These are phyloP conservation scores for Sciaenops ocellatus DNA, from an alignment of 2,797 vertebrate species.

Conservation along the genomic window DNA sequence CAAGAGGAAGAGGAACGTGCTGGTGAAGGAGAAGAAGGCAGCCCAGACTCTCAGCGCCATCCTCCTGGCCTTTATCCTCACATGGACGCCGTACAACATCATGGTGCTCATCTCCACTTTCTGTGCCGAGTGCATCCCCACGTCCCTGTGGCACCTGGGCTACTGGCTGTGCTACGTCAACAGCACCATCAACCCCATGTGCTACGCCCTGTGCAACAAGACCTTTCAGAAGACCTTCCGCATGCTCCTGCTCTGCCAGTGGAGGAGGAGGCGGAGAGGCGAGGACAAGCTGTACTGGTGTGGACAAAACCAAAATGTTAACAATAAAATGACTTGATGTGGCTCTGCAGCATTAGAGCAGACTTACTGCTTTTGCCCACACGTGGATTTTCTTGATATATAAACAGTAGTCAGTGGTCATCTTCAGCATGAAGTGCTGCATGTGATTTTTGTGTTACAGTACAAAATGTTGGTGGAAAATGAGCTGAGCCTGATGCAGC, in stretches of 20 bases:
- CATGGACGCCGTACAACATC: conserved; percentile 99
- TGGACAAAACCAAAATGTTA: conserved; percentile 84
- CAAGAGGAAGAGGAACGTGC: conserved; percentile 97
- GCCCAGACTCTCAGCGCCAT: conserved; percentile 98
- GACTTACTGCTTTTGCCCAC: conserved; percentile 4
- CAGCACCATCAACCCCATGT: conserved; percentile 98
- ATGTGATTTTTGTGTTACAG: conserved; percentile 51
- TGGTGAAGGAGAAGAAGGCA: conserved; percentile 98
- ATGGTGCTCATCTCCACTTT: conserved; percentile 99
- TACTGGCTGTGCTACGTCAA: conserved; percentile 99
- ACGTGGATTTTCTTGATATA: conserved; percentile 20
- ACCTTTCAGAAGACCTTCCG: conserved; percentile 99
- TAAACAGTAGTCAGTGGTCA: conserved; percentile 28
- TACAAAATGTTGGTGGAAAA: conserved; percentile 39
- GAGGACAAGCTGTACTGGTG: conserved; percentile 94
- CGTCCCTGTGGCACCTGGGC: conserved; percentile 95
- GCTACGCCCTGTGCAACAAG: conserved; percentile 99
- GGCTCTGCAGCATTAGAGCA: background rate
- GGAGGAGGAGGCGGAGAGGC: conserved; percentile 90
- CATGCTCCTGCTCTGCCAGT: conserved; percentile 95
- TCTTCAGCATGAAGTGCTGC: conserved; percentile 57
- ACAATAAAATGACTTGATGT: conserved; percentile 78
- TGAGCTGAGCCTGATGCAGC: conserved; percentile 33
- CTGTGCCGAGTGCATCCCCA: conserved; percentile 93
- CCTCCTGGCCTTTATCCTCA: conserved; percentile 97